Percentiles rank a stretch among this genome's conserved stretches.
Conservation (phyloP, 2,888 invertebrate genomes). For the Hemicrepidius hirtus region DNA sequence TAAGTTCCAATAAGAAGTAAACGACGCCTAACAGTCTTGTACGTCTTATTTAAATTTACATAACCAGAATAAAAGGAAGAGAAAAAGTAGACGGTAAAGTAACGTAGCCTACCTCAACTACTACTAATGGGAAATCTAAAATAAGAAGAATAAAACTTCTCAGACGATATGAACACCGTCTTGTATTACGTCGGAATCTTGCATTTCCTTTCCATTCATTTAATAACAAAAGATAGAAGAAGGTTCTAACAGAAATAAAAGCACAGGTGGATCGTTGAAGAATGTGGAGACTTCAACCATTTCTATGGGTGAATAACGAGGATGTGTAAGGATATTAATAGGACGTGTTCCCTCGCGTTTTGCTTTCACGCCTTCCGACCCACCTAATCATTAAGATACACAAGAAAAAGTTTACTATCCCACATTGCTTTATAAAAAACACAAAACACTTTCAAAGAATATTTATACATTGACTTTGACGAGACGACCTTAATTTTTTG, state of each 20-base stretch:
- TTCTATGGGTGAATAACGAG: slow-evolving; percentile 26
- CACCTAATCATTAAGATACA: slow-evolving; percentile 10
- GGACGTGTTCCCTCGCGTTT: slow-evolving; percentile 20
- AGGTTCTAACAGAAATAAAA: not conserved
- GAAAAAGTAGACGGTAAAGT: slow-evolving; percentile 15
- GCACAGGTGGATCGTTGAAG: slow-evolving; percentile 22
- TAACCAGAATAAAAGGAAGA: slow-evolving; percentile 27
- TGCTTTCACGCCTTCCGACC: slow-evolving; percentile 20
- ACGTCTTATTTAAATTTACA: slow-evolving; percentile 23
- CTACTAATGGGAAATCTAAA: slow-evolving; percentile 25
- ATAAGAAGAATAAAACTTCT: slow-evolving; percentile 7
- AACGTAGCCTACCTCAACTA: slow-evolving; percentile 26
- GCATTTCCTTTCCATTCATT: not conserved
- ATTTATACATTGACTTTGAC: not conserved
- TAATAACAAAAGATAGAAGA: not conserved
- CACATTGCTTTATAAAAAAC: not conserved
- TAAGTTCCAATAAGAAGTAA: slow-evolving; percentile 20
- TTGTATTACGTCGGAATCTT: not conserved
- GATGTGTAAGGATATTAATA: slow-evolving; percentile 33
- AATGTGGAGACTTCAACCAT: slow-evolving; percentile 10
- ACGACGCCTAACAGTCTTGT: slow-evolving; percentile 13
- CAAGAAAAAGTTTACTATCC: not conserved
- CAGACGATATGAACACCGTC: not conserved
- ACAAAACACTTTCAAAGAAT: not conserved
- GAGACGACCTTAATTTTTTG: not conserved